phyloP scores from a whole-genome alignment of 2,888 invertebrate genomes.

The Parthenolecanium corni region DNA sequence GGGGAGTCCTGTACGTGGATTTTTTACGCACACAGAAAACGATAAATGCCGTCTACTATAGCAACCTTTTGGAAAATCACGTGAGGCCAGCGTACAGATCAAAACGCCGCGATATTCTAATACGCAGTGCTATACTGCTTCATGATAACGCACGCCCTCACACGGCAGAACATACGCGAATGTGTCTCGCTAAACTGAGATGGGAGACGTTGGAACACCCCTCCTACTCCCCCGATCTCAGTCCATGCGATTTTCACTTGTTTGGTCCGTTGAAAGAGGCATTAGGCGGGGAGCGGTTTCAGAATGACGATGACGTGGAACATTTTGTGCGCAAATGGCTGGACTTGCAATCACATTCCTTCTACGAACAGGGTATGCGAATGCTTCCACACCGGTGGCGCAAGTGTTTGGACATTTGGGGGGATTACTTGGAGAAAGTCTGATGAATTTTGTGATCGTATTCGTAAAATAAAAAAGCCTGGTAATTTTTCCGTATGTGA shows the following conservation, averaged over 20 bases:
- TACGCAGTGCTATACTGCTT: constrained; percentile 3
- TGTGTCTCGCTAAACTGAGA: constrained; percentile 23
- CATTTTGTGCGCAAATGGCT: neutral
- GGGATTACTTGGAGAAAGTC: too few relatives aligned
- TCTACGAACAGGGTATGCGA: too few relatives aligned
- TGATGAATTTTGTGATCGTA: too few relatives aligned
- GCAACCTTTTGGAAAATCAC: constrained; percentile 8
- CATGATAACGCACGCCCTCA: constrained; percentile 24
- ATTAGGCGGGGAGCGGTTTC: constrained; percentile 16
- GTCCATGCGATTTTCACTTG: constrained; percentile 30
- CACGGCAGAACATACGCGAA: constrained; percentile 30
- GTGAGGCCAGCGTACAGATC: constrained; percentile 12
- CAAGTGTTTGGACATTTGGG: too few relatives aligned
- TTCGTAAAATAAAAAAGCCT: too few relatives aligned
- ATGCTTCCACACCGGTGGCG: too few relatives aligned
- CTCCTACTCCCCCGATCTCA: constrained; percentile 29
- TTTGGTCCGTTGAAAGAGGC: constrained; percentile 27
- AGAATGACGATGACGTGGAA: neutral
- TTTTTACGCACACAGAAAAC: constrained; percentile 26
- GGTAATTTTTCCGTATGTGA: too few relatives aligned
- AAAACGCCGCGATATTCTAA: constrained; percentile 16
- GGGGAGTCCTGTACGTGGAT: constrained; percentile 30
- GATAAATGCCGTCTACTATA: constrained; percentile 28
- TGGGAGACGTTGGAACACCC: constrained; percentile 13
- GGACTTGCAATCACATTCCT: too few relatives aligned